Percentiles rank a stretch among this genome's conserved stretches.
Evolutionary conservation across 2,113 vertebrate species (phyloP).

Genomic region (Columbina picui): DNA sequence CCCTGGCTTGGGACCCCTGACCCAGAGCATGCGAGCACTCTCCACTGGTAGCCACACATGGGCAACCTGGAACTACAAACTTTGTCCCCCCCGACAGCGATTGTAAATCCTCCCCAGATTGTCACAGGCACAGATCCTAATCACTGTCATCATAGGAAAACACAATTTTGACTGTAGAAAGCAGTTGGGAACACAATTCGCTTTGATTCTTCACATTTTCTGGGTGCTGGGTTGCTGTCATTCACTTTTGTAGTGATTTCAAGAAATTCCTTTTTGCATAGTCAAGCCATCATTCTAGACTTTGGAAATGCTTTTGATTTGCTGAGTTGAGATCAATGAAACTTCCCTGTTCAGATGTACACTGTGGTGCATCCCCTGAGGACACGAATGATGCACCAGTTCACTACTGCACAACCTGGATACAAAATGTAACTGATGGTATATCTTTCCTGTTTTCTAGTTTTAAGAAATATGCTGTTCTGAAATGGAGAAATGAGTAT

Average conservation of each 20-base stretch:
- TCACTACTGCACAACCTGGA: background rate
- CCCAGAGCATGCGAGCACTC: background rate
- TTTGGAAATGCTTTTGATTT: background rate
- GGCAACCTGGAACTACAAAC: background rate
- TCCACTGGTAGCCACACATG: background rate
- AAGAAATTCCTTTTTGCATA: background rate
- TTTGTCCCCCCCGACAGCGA: background rate
- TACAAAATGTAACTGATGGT: background rate
- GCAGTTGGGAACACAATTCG: background rate
- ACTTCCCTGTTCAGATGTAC: background rate
- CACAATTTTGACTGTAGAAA: background rate
- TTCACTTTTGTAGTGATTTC: background rate
- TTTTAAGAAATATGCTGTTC: background rate
- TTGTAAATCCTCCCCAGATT: background rate
- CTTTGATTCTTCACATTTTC: background rate
- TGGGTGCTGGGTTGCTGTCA: background rate
- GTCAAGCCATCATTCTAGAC: background rate
- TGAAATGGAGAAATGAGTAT: background rate
- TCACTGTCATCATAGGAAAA: background rate
- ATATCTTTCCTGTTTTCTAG: background rate
- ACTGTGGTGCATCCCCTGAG: background rate
- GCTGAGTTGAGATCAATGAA: background rate
- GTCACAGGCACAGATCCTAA: background rate
- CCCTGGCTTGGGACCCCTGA: background rate
- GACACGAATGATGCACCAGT: background rate